Percentiles rank a stretch among this genome's conserved stretches.
Evolutionary conservation across 2,113 vertebrate species (phyloP).

Genomic region (Balaenoptera acutorostrata): DNA sequence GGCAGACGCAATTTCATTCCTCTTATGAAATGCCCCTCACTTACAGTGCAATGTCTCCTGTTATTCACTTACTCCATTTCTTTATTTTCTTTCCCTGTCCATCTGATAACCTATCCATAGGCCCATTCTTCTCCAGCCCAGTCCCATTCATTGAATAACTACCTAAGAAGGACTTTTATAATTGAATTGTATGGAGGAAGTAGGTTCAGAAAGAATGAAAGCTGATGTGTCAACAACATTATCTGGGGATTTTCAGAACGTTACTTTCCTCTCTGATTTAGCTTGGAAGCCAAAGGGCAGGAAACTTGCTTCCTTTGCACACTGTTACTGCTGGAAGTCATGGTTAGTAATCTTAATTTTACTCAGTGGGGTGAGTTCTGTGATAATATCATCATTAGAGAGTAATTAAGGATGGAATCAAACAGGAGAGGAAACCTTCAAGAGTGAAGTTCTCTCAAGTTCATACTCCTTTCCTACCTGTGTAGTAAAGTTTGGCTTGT

Average conservation of each 20-base stretch:
- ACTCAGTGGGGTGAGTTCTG: background rate
- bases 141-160: background rate
- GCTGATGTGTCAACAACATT: slow-evolving; percentile 20
- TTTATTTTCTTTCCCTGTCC: background rate
- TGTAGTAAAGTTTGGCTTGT: background rate
- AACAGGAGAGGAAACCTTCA: background rate
- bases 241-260: slow-evolving; percentile 24
- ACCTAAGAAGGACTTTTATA: background rate
- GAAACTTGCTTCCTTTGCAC: slow-evolving; percentile 43
- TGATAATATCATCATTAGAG: background rate
- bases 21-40: background rate
- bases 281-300: slow-evolving; percentile 21
- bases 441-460: background rate
- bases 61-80: background rate
- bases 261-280: background rate
- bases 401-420: background rate
- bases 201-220: slow-evolving; percentile 29
- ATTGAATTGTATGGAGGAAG: slow-evolving; percentile 38
- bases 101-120: background rate
- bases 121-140: background rate
- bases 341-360: background rate
- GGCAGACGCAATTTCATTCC: background rate
- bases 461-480: background rate
- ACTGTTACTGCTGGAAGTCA: background rate
- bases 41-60: background rate